Base-by-base conservation (phyloP, 2,888 invertebrate species). In the Lithophane socia region DNA sequence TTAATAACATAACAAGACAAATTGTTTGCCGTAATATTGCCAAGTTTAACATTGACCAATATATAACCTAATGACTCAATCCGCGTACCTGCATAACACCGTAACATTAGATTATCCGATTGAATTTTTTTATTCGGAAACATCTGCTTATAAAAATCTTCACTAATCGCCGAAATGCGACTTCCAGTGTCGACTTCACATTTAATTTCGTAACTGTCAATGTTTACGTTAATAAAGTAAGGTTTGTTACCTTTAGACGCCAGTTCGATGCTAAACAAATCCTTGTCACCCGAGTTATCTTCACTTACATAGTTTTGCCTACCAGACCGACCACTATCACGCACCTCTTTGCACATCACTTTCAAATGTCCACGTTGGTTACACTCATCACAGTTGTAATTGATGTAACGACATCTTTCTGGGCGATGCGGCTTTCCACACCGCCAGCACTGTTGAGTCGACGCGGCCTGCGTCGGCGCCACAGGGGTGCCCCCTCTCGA, bases 311-410 rank as follows among this genome's bases (percentile, higher is more conserved):
- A 52, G 52, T 67, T 67, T 37, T 29, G 66, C 66, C 66, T 52
- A 10, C 52, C 66, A 18, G 24, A 29, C 29, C 66, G 66, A 66
- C 24, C 66, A 66, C 66, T 49, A 49, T 4, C 49, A 18, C 66
- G 66, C 66, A 49, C 49, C 13, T 13, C 65, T 66, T 66, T 66
- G n/a, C 49, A 66, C 65, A 66, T 66, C 65, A 66, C 65, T 49
- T 66, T 44, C 21, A 65, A 65, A 65, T 24, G 47, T 47, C 47
- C 47, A 16, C 65, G 65, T 52, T 66, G 66, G 29, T 66, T 47
- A 24, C 65, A 65, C 65, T 65, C 65, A 49, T 66, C 66, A 29
- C 66, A 49, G 21, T 66, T 66, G 29, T 66, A 66, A 29, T 66
- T 3, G 29, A 52, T 29, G 29, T 66, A 66, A 4, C 29, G 66